A percentile compares a stretch with the other conserved stretches of the same genome.
Conservation (phyloP, 2,797 vertebrate genomes). For the Tolypeutes matacus region DNA sequence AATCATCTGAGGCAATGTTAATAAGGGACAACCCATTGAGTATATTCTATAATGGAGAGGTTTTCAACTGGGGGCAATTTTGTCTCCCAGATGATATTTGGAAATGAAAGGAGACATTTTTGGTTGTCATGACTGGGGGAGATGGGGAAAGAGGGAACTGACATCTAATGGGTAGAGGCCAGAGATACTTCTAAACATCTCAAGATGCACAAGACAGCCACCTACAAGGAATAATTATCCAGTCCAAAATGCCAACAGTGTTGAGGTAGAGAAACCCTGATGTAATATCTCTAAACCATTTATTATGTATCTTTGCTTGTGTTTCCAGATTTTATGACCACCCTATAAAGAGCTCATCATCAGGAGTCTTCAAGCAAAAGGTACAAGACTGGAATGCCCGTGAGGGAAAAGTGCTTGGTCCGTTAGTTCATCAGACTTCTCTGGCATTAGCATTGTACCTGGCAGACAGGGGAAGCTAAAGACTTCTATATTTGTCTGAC, state of each 20-base stretch:
- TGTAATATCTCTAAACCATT: not conserved
- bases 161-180: not conserved
- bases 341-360: not conserved
- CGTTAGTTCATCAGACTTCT: not conserved
- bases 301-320: not conserved
- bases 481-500: not conserved
- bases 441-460: not conserved
- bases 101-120: not conserved
- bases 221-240: not conserved
- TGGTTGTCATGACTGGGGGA: not conserved
- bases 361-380: slow-evolving; percentile 42
- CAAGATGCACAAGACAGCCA: not conserved
- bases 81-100: not conserved
- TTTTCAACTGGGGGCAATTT: not conserved
- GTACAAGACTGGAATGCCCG: not conserved
- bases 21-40: not conserved
- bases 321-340: not conserved
- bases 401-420: not conserved
- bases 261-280: not conserved
- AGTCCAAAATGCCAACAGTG: not conserved
- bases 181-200: not conserved
- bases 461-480: not conserved
- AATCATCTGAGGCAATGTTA: slow-evolving; percentile 27
- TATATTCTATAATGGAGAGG: not conserved
- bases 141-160: not conserved